phyloP scores from a whole-genome alignment of 2,797 vertebrate species.

The Sciurus carolinensis region DNA sequence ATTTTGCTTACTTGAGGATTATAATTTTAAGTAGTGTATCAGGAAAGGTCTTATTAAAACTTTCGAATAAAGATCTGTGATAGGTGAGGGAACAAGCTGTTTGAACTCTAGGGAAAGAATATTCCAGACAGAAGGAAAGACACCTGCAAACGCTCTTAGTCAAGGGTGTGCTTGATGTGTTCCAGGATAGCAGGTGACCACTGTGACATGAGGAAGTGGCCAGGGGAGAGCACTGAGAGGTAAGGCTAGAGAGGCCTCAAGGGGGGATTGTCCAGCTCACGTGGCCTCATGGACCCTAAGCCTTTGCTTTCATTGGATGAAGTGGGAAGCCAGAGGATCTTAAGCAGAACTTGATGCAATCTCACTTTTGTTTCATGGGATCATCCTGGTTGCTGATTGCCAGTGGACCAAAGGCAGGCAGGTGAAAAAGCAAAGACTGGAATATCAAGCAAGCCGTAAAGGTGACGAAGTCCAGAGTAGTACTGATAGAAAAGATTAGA shows the following conservation, averaged over 20 bases:
- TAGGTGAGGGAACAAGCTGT: neutral
- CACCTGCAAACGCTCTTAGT: neutral
- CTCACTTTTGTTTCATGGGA: neutral
- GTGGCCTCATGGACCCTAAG: neutral
- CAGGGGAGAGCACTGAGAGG: neutral
- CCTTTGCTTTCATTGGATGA: neutral
- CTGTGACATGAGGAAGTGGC: neutral
- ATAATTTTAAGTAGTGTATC: neutral
- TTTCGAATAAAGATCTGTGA: neutral
- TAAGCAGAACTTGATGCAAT: neutral
- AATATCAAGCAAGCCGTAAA: neutral
- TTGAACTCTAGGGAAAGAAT: neutral
- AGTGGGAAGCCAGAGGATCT: neutral
- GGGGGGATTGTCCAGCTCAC: neutral
- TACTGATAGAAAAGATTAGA: neutral
- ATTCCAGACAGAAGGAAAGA: neutral
- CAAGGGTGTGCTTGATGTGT: neutral
- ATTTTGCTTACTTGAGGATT: neutral
- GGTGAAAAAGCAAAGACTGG: neutral
- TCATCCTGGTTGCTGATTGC: neutral
- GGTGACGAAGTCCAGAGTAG: neutral
- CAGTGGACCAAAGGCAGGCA: neutral
- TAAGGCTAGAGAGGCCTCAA: neutral
- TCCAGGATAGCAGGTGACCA: neutral
- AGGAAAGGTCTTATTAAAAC: neutral